These are phyloP conservation scores for Tinamus major DNA, from an alignment of 2,797 vertebrate species.

Conservation along the genomic window DNA sequence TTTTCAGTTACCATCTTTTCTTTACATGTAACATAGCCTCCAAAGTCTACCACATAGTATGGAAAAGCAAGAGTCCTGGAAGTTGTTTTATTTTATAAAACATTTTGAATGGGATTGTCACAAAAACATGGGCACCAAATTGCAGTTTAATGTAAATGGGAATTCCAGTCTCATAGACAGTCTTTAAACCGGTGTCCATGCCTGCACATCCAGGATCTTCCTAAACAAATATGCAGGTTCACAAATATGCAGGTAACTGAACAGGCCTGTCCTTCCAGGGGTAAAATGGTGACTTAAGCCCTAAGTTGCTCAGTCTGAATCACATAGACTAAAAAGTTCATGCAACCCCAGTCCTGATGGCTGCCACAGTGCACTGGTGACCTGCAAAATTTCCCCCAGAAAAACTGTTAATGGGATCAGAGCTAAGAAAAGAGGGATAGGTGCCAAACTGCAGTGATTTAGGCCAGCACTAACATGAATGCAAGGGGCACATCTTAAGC, in stretches of 20 bases:
- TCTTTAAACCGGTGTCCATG: not conserved
- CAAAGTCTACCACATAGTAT: not conserved
- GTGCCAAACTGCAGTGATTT: not conserved
- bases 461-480: not conserved
- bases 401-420: not conserved
- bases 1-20: not conserved
- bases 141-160: not conserved
- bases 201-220: rapidly evolving
- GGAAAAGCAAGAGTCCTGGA: not conserved
- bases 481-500: not conserved
- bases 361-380: not conserved
- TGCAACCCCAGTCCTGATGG: not conserved
- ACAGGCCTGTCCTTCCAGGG: not conserved
- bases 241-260: not conserved
- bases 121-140: not conserved
- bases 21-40: not conserved
- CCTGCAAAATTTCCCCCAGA: not conserved
- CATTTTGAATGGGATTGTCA: not conserved
- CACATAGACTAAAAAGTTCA: not conserved
- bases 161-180: not conserved
- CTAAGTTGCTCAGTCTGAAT: not conserved
- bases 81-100: not conserved
- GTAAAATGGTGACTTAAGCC: not conserved
- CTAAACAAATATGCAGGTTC: not conserved
- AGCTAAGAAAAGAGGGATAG: not conserved